Evolutionary conservation across 2,113 vertebrate genomes (phyloP).

Genomic region (Eira barbara): DNA sequence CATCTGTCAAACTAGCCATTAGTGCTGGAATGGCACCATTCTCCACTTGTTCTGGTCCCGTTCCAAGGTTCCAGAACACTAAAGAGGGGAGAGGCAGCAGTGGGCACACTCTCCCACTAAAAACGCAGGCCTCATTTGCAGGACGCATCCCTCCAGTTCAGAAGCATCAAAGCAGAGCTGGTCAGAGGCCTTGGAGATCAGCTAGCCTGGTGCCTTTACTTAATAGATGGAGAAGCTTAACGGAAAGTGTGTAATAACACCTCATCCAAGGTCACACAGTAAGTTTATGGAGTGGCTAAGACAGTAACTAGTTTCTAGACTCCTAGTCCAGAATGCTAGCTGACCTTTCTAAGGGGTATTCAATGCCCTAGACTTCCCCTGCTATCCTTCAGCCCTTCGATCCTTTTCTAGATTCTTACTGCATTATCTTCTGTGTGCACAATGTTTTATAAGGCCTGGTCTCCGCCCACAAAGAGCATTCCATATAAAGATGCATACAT

Average conservation of each 20-base stretch:
- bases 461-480: background rate
- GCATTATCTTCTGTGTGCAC: background rate
- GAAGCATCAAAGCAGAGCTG: background rate
- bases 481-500: background rate
- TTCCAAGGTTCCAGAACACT: background rate
- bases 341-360: background rate
- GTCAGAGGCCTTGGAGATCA: background rate
- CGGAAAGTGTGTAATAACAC: background rate
- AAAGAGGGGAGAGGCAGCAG: background rate
- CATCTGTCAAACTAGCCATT: slow-evolving; percentile 3
- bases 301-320: background rate
- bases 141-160: background rate
- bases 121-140: background rate
- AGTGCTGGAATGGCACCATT: background rate
- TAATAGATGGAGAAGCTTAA: background rate
- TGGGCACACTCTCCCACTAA: background rate
- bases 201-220: background rate
- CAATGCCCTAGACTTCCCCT: background rate
- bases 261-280: background rate
- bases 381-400: background rate
- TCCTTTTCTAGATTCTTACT: background rate
- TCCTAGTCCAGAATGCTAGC: background rate
- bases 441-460: background rate
- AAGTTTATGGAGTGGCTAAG: background rate
- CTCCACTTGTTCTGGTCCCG: background rate